phyloP scores from a whole-genome alignment of 2,797 vertebrate genomes.

The Aphelocoma californica region DNA sequence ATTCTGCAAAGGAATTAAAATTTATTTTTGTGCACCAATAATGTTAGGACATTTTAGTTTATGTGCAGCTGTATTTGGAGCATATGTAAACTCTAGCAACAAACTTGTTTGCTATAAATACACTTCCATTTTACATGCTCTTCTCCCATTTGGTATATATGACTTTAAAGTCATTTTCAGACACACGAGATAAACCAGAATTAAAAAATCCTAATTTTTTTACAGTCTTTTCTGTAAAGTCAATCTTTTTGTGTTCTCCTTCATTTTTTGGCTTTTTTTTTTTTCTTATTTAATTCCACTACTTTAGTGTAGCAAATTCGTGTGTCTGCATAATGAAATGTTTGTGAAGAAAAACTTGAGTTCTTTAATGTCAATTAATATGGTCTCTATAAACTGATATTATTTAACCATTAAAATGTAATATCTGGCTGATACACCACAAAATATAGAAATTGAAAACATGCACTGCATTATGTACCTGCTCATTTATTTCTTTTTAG shows the following conservation, averaged over 20 bases:
- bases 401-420: conserved; percentile 59
- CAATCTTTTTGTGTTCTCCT: conserved; percentile 70
- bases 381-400: conserved; percentile 26
- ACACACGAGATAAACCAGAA: conserved; percentile 28
- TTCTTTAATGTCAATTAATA: conserved; percentile 44
- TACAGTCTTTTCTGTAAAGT: conserved; percentile 55
- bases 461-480: conserved; percentile 77
- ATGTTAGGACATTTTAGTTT: conserved; percentile 46
- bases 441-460: conserved; percentile 74
- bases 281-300: conserved; percentile 32
- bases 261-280: conserved; percentile 53
- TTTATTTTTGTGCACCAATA: conserved; percentile 56
- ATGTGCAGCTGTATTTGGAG: conserved; percentile 52
- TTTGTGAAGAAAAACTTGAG: conserved; percentile 25
- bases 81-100: conserved; percentile 58
- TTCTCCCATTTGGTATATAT: conserved; percentile 70
- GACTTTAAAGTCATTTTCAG: conserved; percentile 49
- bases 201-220: conserved; percentile 44
- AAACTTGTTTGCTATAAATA: conserved; percentile 37
- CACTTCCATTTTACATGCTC: not conserved
- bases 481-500: conserved; percentile 67
- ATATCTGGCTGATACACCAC: conserved; percentile 56
- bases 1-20: conserved; percentile 47
- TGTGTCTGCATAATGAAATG: conserved; percentile 56
- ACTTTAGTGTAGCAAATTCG: conserved; percentile 62